Conservation (phyloP, 2,113 vertebrate genomes). For the Leptobrachium ailaonicum region DNA sequence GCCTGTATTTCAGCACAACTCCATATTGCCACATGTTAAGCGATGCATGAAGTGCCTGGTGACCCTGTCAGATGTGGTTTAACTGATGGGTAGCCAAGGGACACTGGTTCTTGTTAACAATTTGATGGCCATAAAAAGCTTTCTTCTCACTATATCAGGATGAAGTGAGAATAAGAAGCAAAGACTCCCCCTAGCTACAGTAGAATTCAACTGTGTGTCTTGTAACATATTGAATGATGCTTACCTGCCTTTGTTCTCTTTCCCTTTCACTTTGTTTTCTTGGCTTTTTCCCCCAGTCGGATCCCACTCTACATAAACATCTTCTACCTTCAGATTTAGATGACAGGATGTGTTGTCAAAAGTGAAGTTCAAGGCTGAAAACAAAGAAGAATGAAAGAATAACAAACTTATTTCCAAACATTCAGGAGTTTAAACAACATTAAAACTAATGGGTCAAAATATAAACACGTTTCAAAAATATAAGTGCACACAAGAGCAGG, state of each 20-base stretch:
- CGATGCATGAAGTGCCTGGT: neutral
- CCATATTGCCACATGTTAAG: neutral
- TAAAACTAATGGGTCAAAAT: too few relatives aligned
- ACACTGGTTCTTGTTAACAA: neutral
- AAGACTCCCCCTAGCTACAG: too few relatives aligned
- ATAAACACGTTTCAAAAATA: too few relatives aligned
- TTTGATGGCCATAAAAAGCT: too few relatives aligned
- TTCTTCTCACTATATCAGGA: too few relatives aligned
- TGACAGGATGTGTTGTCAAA: conserved; percentile 85
- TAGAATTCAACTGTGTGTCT: too few relatives aligned
- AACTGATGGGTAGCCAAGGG: neutral
- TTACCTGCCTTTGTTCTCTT: conserved; percentile 89
- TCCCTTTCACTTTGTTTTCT: conserved; percentile 81
- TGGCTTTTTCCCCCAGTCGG: conserved; percentile 85
- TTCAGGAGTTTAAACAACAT: too few relatives aligned
- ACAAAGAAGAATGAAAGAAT: neutral
- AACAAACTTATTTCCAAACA: neutral
- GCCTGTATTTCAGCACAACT: neutral
- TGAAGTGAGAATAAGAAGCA: too few relatives aligned
- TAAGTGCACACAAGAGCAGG: too few relatives aligned
- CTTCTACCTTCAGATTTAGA: conserved; percentile 85
- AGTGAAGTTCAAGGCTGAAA: conserved; percentile 79
- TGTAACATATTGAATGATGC: neutral
- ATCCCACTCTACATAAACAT: conserved; percentile 85
- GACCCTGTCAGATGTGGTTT: neutral